Base-by-base conservation (phyloP, 2,113 vertebrate genomes). In the Lamprologus speciosus region DNA sequence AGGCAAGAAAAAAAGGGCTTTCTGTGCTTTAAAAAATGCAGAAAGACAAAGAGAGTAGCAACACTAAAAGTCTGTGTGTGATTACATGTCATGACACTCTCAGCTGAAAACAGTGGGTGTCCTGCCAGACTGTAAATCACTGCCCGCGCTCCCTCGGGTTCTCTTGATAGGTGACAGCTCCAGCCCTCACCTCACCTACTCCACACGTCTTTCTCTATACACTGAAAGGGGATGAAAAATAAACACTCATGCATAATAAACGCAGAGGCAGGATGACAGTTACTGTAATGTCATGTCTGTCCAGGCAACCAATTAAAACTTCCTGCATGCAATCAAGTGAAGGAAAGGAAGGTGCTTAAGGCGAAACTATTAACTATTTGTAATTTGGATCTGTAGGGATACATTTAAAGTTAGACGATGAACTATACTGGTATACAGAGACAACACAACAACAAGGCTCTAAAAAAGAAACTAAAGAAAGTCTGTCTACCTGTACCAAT, bases 121-220 rank as follows among this genome's bases (percentile, higher is more conserved):
- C 55, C 87, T 91, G 88, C 85, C 90, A 88, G 73, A 81, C 80
- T 87, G 82, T 89, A 94, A 94, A 94, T 94, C 91, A 87, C 78
- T 21, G 21, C 63, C 80, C 84, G 9, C 8, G 54, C 82, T 90
- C 88, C 85, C 88, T 84, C 53, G 86, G 81, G 89, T 80, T 83
- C 14, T 63, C 33, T 86, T 84, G 79, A 51, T 35, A 60, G 84
- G 82, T 91, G 92, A 91, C 85, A 88, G 86, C 86, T 80, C 79
- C 83, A 94, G 86, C 93, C 89, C 87, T 84, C 23, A 70, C 82
- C 82, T 92, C 89, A 86, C 82, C 89, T 82, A 23, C 73, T 82
- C 79, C 42, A 17, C 54, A 81, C 37, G 75, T 82, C 31, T 53
- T 79, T 60, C 68, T 51, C 35, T 28, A 82, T 16, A 40, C 51